phyloP scores from a whole-genome alignment of 2,888 invertebrate species.

The Cotesia congregata region DNA sequence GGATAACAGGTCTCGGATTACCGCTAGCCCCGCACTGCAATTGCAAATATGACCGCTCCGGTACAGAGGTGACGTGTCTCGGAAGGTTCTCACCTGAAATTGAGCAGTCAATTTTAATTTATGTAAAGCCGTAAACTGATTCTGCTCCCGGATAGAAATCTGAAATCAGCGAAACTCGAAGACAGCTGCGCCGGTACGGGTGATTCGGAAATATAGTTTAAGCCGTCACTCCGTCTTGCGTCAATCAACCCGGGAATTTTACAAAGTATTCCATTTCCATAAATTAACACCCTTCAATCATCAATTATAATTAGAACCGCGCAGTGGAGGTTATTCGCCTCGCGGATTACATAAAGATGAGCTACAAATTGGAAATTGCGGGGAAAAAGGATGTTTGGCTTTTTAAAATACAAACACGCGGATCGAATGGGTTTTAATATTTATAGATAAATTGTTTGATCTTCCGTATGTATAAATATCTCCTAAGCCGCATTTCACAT shows the following conservation, averaged over 20 bases:
- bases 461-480: background rate
- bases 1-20: constrained; percentile 81
- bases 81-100: constrained; percentile 45
- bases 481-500: background rate
- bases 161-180: background rate
- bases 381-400: background rate
- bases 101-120: constrained; percentile 1
- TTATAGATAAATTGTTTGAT: background rate
- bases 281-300: background rate
- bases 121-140: background rate
- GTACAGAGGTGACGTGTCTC: constrained; percentile 76
- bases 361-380: no score
- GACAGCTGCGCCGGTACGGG: background rate
- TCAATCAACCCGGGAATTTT: background rate
- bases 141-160: background rate
- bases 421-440: background rate
- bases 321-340: background rate
- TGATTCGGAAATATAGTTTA: background rate
- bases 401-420: background rate
- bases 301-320: background rate
- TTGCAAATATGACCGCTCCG: constrained; percentile 86
- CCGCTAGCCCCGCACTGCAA: constrained; percentile 87
- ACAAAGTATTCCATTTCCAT: background rate
- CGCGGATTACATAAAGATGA: no score
- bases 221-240: background rate